These are phyloP conservation scores for Megatriorchis doriae DNA, from an alignment of 2,113 vertebrate species.

Conservation along the genomic window DNA sequence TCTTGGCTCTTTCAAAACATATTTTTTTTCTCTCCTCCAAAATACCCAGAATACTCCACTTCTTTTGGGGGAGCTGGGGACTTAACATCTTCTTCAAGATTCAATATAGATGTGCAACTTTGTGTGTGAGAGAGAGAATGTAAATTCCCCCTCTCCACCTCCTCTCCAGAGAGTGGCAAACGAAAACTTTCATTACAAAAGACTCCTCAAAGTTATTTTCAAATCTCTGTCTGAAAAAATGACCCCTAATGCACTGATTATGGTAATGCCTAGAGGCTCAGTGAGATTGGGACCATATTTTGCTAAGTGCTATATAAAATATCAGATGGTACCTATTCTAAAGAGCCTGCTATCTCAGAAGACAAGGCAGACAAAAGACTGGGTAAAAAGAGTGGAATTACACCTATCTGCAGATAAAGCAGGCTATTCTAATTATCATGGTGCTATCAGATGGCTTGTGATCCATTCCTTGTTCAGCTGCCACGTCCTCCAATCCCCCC, in stretches of 20 bases:
- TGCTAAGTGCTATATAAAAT: slow-evolving; percentile 47
- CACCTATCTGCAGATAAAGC: slow-evolving; percentile 29
- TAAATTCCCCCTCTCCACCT: background rate
- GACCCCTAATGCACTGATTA: slow-evolving; percentile 55
- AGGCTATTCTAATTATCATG: background rate
- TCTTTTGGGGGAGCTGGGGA: background rate
- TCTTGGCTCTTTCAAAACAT: slow-evolving; percentile 59
- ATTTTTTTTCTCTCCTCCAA: slow-evolving; percentile 15
- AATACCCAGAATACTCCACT: slow-evolving; percentile 20
- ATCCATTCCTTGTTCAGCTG: background rate
- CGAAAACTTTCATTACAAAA: slow-evolving; percentile 28
- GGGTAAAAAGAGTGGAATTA: slow-evolving; percentile 13
- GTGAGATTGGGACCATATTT: slow-evolving; percentile 1
- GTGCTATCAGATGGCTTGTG: slow-evolving; percentile 6
- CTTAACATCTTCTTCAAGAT: background rate
- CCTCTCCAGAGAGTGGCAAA: slow-evolving; percentile 12
- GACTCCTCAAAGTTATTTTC: slow-evolving; percentile 54
- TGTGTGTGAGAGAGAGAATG: background rate
- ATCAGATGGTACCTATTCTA: slow-evolving; percentile 23
- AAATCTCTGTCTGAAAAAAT: slow-evolving; percentile 45
- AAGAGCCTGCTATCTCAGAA: slow-evolving; percentile 3
- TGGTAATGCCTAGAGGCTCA: slow-evolving; percentile 36
- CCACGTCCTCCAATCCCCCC: background rate
- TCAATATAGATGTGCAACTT: background rate
- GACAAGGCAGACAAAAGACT: slow-evolving; percentile 15